Conservation (phyloP, 30 jellyfish, hydroid and myxozoan species). For the Cassiopea xamachana region DNA sequence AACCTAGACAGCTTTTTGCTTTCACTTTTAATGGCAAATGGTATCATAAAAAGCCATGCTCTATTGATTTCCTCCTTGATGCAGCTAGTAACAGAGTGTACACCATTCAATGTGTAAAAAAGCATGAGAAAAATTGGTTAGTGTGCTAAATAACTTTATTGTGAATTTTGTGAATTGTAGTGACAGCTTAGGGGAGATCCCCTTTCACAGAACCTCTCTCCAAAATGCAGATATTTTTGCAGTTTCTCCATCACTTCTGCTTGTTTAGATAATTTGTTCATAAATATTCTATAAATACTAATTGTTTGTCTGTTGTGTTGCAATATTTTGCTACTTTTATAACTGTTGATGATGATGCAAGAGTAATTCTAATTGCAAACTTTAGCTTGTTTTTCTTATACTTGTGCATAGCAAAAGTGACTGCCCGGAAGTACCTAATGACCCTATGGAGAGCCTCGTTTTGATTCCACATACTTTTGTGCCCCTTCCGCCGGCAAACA, state of each 20-base stretch:
- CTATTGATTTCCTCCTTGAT: not conserved
- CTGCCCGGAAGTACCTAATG: no score
- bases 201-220: not conserved
- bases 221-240: not conserved
- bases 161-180: not conserved
- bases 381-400: no score
- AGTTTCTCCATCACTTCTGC: not conserved
- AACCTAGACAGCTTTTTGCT: not conserved
- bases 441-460: no score
- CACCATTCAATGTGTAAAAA: not conserved
- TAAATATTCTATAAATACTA: not conserved
- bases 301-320: not conserved
- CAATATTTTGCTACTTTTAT: not conserved
- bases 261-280: not conserved
- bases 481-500: no score
- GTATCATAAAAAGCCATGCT: no score
- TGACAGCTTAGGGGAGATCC: not conserved
- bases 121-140: not conserved
- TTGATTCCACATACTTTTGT: no score
- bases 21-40: not conserved
- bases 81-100: not conserved
- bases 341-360: no score
- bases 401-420: no score
- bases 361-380: no score
- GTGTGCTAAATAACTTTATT: not conserved